These are phyloP conservation scores for Otus sunia DNA, from an alignment of 2,113 vertebrate genomes.

Conservation along the genomic window DNA sequence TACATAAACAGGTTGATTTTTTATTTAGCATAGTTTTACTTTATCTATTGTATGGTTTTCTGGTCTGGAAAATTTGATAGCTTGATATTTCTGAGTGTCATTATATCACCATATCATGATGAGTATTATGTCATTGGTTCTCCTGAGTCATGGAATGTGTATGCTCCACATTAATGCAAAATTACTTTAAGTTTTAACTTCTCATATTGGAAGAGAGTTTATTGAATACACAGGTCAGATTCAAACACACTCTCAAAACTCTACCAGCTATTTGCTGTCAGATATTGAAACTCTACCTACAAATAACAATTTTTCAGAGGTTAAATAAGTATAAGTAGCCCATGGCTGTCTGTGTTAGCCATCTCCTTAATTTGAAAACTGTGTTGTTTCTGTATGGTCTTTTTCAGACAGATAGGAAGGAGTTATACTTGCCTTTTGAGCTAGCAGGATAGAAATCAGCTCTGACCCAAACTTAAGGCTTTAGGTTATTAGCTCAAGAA, in stretches of 20 bases:
- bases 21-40: not conserved
- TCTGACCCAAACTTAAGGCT: not conserved
- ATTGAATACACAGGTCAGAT: not conserved
- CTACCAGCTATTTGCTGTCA: not conserved
- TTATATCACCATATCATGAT: not conserved
- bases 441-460: not conserved
- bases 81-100: not conserved
- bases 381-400: not conserved
- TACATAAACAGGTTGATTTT: not conserved
- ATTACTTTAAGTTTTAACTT: not conserved
- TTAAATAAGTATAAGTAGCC: not conserved
- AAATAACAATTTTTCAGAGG: not conserved
- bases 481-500: not conserved
- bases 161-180: not conserved
- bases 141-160: not conserved
- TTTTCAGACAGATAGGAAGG: not conserved
- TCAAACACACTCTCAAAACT: not conserved
- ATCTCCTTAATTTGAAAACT: not conserved
- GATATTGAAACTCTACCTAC: not conserved
- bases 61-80: not conserved
- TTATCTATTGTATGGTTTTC: not conserved
- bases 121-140: not conserved
- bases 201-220: not conserved
- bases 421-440: not conserved
- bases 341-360: not conserved